A percentile compares a stretch with the other conserved stretches of the same genome.
These are phyloP conservation scores for Orthosia gothica DNA, from an alignment of 2,888 invertebrate genomes.

Conservation along the genomic window DNA sequence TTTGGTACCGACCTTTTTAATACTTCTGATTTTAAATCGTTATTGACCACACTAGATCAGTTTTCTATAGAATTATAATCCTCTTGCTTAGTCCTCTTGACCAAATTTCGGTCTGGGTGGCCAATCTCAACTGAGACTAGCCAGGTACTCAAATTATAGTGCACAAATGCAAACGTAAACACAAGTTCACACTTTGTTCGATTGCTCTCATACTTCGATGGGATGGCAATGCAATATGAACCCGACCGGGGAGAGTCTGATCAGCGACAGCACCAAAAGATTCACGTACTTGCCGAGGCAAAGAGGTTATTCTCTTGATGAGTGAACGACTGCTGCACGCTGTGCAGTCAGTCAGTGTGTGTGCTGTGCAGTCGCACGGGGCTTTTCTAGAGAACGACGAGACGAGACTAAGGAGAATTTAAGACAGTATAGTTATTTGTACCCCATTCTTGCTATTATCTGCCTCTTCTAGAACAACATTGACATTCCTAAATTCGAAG, in stretches of 20 bases:
- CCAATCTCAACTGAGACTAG: too few relatives aligned
- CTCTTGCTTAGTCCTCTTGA: too few relatives aligned
- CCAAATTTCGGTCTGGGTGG: too few relatives aligned
- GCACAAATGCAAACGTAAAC: too few relatives aligned
- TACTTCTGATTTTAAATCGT: neutral
- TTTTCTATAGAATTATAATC: neutral
- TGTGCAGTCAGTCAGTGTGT: too few relatives aligned
- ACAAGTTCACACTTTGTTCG: too few relatives aligned
- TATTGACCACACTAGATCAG: neutral
- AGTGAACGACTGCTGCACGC: too few relatives aligned
- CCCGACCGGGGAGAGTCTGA: neutral
- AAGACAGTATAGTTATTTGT: neutral
- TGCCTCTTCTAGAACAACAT: neutral
- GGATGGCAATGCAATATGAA: too few relatives aligned
- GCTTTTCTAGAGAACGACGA: neutral
- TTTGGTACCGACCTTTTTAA: neutral
- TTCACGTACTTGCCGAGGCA: neutral
- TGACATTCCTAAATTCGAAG: neutral
- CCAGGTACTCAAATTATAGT: too few relatives aligned
- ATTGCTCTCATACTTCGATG: too few relatives aligned
- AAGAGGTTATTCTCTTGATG: too few relatives aligned
- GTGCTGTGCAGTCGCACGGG: neutral
- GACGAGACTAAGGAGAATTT: neutral
- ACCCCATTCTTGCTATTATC: neutral
- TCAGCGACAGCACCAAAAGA: neutral